Percentiles rank a stretch among this genome's conserved stretches.
These are phyloP conservation scores for Choloepus didactylus DNA, from an alignment of 2,797 vertebrate species.

Conservation along the genomic window DNA sequence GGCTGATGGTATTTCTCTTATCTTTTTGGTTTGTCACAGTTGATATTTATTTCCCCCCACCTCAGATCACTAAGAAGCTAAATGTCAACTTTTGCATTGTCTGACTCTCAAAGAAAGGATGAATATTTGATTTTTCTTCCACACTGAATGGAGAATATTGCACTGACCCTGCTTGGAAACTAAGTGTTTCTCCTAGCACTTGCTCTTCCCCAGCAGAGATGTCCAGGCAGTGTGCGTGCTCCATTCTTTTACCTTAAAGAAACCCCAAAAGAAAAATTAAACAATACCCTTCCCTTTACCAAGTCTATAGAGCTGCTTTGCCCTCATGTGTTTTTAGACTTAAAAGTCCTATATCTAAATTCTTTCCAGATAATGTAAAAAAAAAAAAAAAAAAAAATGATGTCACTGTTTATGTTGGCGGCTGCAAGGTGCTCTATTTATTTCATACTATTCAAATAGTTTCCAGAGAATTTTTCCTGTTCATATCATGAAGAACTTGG, in stretches of 20 bases:
- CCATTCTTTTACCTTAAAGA: slow-evolving; percentile 75
- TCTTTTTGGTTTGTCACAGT: slow-evolving; percentile 79
- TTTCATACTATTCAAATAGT: slow-evolving; percentile 88
- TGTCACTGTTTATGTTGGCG: slow-evolving; percentile 91
- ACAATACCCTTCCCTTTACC: slow-evolving; percentile 83
- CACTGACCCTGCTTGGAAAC: slow-evolving; percentile 66
- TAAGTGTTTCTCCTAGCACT: background rate
- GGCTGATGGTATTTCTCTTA: slow-evolving; percentile 79
- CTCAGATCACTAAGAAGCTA: slow-evolving; percentile 72
- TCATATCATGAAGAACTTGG: slow-evolving; percentile 80
- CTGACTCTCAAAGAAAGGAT: slow-evolving; percentile 74
- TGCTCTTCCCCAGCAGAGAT: slow-evolving; percentile 46
- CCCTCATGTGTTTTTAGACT: slow-evolving; percentile 87
- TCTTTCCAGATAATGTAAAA: slow-evolving; percentile 91
- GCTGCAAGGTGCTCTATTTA: slow-evolving; percentile 87
- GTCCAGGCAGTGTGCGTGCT: background rate
- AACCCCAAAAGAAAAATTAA: slow-evolving; percentile 77
- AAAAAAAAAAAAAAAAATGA: slow-evolving; percentile 89
- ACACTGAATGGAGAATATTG: slow-evolving; percentile 55
- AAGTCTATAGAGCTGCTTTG: slow-evolving; percentile 84
- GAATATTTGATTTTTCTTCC: slow-evolving; percentile 80
- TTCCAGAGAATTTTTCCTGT: slow-evolving; percentile 86
- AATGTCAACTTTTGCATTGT: slow-evolving; percentile 82
- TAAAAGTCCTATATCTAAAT: slow-evolving; percentile 89
- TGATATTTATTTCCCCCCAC: slow-evolving; percentile 76